Base-by-base conservation (phyloP, 2,797 vertebrate genomes). In the Acanthornis magna region DNA sequence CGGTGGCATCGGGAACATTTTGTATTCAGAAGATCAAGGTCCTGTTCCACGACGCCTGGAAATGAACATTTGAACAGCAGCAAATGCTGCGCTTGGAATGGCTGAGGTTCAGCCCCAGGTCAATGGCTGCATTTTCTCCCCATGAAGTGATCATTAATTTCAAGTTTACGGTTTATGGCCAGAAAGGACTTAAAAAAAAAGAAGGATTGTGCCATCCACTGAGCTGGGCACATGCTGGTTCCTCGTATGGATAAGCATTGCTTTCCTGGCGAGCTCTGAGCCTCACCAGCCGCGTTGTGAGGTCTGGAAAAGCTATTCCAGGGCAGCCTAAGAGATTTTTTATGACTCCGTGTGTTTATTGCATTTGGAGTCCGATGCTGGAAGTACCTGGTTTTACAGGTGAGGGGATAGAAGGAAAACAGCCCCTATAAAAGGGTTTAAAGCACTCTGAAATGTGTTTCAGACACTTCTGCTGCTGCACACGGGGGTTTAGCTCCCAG, bases 71-170 rank as follows among this genome's bases (percentile, higher is more conserved):
- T 57, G 71, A 91, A 50, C 55, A 47, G 71, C 55, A 84, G 84
- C 93, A 89, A 94, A 80, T 16, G 91, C 84, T 85, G 84, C 2
- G 22, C 66, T 63, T 93, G 7, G 7, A 90, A 75, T 19, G 88
- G 74, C 86, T 91, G 60, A 85, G 63, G 92, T 85, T 95, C 96
- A 97, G 92, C 14, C 84, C 92, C 68, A 88, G 93, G 90, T 96
- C 94, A 95, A 73, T 53, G 58, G 68, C 67, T 53, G n/a, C 93
- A 63, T 94, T 96, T 95, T 62, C 88, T 91, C 71, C 63, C 86
- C 54, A 20, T 42, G 48, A 88, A 89, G 71, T 8, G 42, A 63
- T 82, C 91, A 71, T 93, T 95, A 93, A 94, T 93, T 95, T 85
- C 61, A n/a, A 87, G 74, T 85, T 85, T 73, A 76, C 2, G 0